A percentile compares a stretch with the other conserved stretches of the same genome.
Evolutionary conservation across 2,888 invertebrate genomes (phyloP).

Genomic region (Eupithecia subumbrata): DNA sequence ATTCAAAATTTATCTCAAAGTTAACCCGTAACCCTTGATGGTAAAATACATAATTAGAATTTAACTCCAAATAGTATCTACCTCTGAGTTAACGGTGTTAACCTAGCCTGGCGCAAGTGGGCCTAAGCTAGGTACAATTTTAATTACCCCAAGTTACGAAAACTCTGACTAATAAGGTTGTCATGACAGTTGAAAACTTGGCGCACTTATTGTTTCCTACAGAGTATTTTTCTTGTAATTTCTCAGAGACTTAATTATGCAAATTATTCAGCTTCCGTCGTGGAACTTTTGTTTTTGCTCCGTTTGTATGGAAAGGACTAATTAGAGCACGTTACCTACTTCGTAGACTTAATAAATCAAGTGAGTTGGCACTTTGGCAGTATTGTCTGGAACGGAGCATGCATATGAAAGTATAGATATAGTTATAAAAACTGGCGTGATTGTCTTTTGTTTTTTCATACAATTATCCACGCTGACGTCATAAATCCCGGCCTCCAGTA

Average conservation of each 20-base stretch:
- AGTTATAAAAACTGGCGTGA: too few species aligned
- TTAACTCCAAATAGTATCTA: too few species aligned
- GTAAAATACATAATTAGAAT: too few species aligned
- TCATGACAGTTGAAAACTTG: background rate
- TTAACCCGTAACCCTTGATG: too few species aligned
- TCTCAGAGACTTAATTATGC: conserved; percentile 39
- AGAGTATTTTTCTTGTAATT: conserved; percentile 17
- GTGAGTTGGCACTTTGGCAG: conserved; percentile 18
- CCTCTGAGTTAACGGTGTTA: too few species aligned
- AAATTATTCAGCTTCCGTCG: conserved; percentile 31
- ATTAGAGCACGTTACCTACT: conserved; percentile 35
- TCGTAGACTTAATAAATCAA: conserved; percentile 38
- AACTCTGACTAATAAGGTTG: background rate
- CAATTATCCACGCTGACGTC: too few species aligned
- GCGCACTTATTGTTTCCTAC: background rate
- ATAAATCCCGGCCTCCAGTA: too few species aligned
- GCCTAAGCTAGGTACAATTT: too few species aligned
- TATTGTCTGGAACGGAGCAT: conserved; percentile 14
- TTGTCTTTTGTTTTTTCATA: too few species aligned
- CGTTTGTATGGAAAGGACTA: conserved; percentile 32
- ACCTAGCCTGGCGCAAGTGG: too few species aligned
- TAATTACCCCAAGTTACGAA: background rate
- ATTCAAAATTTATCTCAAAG: too few species aligned
- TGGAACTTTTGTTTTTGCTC: conserved; percentile 38
- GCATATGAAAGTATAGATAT: too few species aligned